A percentile compares a stretch with the other conserved stretches of the same genome.
Conservation (phyloP, 1,140 invertebrate genomes). For the Cyclina sinensis region DNA sequence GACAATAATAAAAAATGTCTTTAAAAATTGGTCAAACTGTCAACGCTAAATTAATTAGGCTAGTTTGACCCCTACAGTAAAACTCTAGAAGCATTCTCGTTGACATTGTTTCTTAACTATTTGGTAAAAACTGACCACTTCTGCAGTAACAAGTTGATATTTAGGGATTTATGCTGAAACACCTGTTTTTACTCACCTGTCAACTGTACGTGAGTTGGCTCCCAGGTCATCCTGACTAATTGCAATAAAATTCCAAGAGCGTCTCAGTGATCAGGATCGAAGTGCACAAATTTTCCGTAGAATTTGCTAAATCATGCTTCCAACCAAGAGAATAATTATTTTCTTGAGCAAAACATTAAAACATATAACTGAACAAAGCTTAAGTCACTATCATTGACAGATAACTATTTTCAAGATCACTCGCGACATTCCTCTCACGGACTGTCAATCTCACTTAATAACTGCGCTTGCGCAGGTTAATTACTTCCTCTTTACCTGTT, state of each 20-base stretch:
- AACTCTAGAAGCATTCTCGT: no score
- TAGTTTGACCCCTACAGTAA: not conserved
- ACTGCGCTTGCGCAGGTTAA: conserved; percentile 6
- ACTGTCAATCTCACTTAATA: not conserved
- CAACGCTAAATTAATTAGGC: not conserved
- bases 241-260: conserved; percentile 8
- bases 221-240: conserved; percentile 65
- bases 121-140: not conserved
- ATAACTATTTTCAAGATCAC: not conserved
- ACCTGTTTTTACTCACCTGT: conserved; percentile 57
- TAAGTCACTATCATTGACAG: not conserved
- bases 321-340: not conserved
- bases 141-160: not conserved
- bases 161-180: not conserved
- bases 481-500: not conserved
- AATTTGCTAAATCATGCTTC: not conserved
- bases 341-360: not conserved
- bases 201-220: conserved; percentile 67
- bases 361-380: not conserved
- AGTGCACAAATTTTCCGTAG: not conserved
- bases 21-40: not conserved
- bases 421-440: not conserved
- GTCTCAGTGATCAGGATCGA: conserved; percentile 20
- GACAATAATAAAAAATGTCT: not conserved
- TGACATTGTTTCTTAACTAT: no score